Evolutionary conservation across 2,888 invertebrate species (phyloP).

Genomic region (Hydroisotoma schaefferi): DNA sequence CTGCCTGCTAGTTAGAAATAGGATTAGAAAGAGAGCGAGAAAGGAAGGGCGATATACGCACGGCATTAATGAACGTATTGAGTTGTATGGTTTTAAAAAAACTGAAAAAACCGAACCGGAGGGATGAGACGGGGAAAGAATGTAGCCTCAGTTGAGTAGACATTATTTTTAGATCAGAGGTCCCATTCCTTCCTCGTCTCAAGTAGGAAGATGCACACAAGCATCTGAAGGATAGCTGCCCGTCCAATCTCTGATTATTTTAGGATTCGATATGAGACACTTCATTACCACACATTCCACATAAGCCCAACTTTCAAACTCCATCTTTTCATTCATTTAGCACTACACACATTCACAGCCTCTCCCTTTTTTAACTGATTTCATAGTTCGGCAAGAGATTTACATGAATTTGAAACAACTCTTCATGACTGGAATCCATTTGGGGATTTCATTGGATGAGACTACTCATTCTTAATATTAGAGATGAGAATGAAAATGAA

Average conservation of each 20-base stretch:
- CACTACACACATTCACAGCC: too few relatives aligned
- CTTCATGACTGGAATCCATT: too few relatives aligned
- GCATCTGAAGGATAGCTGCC: conserved; percentile 4
- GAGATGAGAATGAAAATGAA: too few relatives aligned
- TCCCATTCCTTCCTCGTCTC: neutral
- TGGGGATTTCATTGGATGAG: too few relatives aligned
- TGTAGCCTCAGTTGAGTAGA: conserved; percentile 11
- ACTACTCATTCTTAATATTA: too few relatives aligned
- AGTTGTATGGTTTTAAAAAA: conserved; percentile 5
- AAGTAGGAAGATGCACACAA: conserved; percentile 1
- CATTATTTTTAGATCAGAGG: conserved; percentile 25
- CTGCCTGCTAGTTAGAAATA: neutral
- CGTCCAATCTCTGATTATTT: conserved; percentile 22
- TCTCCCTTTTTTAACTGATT: too few relatives aligned
- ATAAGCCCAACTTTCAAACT: conserved; percentile 1
- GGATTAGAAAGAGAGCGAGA: neutral
- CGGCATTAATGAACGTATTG: conserved; percentile 6
- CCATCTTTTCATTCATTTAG: too few relatives aligned
- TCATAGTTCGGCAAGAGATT: too few relatives aligned
- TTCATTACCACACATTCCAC: conserved; percentile 7
- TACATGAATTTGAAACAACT: too few relatives aligned
- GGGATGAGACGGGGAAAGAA: conserved; percentile 12
- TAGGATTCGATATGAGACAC: conserved; percentile 15
- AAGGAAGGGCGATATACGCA: neutral
- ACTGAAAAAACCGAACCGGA: conserved; percentile 13